Conservation (phyloP, 1,140 invertebrate species). For the Elysia chlorotica region DNA sequence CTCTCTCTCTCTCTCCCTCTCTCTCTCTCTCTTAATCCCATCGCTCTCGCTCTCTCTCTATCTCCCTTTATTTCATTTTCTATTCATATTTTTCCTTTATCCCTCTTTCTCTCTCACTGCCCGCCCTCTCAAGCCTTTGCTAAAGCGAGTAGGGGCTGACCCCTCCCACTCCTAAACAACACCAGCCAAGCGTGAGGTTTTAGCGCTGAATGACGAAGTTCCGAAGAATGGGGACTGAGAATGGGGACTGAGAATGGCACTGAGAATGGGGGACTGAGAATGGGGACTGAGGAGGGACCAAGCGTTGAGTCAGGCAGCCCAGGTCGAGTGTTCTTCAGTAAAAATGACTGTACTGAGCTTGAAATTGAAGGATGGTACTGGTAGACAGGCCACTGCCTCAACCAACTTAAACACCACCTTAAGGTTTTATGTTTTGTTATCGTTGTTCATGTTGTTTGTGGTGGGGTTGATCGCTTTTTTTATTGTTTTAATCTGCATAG, state of each 20-base stretch:
- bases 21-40: conserved; percentile 12
- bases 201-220: neutral
- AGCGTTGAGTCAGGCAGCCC: too few relatives aligned
- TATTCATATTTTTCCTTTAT: neutral
- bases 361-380: too few relatives aligned
- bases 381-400: too few relatives aligned
- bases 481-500: too few relatives aligned
- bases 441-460: too few relatives aligned
- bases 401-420: too few relatives aligned
- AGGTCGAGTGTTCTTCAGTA: too few relatives aligned
- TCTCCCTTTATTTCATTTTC: too few relatives aligned
- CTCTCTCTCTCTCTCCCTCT: conserved; percentile 7
- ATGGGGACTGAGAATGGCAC: neutral
- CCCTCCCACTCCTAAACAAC: neutral
- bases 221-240: neutral
- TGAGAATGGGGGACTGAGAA: neutral
- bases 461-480: too few relatives aligned
- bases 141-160: neutral
- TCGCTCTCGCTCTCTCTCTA: neutral
- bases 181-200: conserved; percentile 5
- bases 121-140: neutral
- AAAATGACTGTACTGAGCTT: too few relatives aligned
- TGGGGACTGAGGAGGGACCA: too few relatives aligned
- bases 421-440: too few relatives aligned
- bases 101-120: neutral